Conservation (phyloP, 1,140 invertebrate genomes). For the Anadara kagoshimensis region DNA sequence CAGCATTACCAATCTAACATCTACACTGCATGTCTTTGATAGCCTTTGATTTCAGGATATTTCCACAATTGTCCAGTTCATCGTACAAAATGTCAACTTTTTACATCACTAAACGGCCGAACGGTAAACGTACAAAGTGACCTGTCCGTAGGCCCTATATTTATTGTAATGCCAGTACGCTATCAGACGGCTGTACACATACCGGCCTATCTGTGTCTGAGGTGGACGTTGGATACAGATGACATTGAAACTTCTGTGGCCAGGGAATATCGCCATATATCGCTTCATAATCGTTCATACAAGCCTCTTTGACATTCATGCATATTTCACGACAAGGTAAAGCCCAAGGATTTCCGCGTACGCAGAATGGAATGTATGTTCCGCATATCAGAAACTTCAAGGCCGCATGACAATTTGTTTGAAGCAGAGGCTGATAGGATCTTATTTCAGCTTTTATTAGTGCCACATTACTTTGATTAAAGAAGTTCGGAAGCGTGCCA, state of each 20-base stretch:
- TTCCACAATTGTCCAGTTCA: too few species aligned
- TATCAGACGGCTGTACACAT: too few species aligned
- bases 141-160: too few species aligned
- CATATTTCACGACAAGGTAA: slow-evolving; percentile 56
- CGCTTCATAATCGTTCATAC: slow-evolving; percentile 30
- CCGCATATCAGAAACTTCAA: slow-evolving; percentile 52
- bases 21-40: too few species aligned
- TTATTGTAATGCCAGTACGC: too few species aligned
- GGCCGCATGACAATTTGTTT: slow-evolving; percentile 35
- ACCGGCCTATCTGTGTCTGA: background rate
- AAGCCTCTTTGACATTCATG: slow-evolving; percentile 32
- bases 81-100: too few species aligned
- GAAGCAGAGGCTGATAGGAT: slow-evolving; percentile 34
- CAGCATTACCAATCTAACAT: too few species aligned
- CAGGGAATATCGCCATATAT: slow-evolving; percentile 47
- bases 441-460: slow-evolving; percentile 40
- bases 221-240: slow-evolving; percentile 46
- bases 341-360: slow-evolving; percentile 30
- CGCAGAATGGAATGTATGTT: slow-evolving; percentile 48
- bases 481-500: slow-evolving; percentile 52
- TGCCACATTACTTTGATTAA: slow-evolving; percentile 38
- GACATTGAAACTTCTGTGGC: slow-evolving; percentile 63
- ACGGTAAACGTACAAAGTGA: too few species aligned
- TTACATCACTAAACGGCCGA: too few species aligned
- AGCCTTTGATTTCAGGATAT: too few species aligned